Base-by-base conservation (phyloP, 2,888 invertebrate species). In the Malthinus seriepunctatus region DNA sequence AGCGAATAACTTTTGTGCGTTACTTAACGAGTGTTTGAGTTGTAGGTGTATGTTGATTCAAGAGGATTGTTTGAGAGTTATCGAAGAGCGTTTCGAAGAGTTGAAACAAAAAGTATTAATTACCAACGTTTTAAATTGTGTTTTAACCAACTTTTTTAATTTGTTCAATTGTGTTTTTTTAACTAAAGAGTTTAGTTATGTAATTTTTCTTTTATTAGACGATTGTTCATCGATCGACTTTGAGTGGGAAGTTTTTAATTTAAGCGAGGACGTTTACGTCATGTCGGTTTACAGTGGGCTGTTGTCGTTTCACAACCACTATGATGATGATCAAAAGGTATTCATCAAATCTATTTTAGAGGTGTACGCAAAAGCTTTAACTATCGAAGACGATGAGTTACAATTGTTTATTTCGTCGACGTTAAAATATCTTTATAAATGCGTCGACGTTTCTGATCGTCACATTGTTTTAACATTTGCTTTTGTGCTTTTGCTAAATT, bases 401-500 rank as follows among this genome's bases (percentile, higher is more conserved):
- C 46, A 56, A n/a, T 42, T 60, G 9, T 62, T 62, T 51, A 47
- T 71, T 35, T 32, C 66, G 1, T 51, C 55, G 8, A 63, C 57
- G n/a, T 45, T 66, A 10, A 51, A 48, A 10, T 64, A 64, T 53
- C 63, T 69, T 8, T 65, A 67, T 47, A 47, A 55, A 56, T 59
- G 50, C 55, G 50, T 51, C 23, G 51, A 52, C 7, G n/a, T 33
- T n/a, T 50, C 56, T 37, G 47, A 63, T 15, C 59, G 63, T 49
- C 45, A 35, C 32, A 33, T 32, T 34, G 34, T 69, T 35, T 63
- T 67, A 8, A 69, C 69, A 64, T 52, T 71, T 8, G 63, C 63
- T 10, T 63, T 69, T 39, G 63, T 67, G 59, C 63, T 69, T n/a
- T 60, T 71, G 8, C 38, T 69, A 9, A 51, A 60, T n/a, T 45